Evolutionary conservation across 2,888 invertebrate genomes (phyloP).

Genomic region (Anthrax anthrax): DNA sequence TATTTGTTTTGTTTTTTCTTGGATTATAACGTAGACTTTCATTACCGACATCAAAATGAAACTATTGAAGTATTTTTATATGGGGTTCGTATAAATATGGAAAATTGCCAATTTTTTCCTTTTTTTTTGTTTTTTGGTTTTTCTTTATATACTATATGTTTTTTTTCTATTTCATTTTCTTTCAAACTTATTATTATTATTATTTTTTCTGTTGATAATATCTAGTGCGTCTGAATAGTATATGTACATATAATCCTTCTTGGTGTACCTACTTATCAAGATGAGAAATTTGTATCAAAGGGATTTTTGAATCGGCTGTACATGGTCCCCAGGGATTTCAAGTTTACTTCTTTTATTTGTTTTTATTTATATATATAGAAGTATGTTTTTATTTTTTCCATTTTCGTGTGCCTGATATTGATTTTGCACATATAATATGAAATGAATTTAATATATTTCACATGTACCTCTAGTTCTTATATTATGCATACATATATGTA

Average conservation of each 20-base stretch:
- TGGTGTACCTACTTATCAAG: not conserved
- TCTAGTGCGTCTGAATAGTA: not conserved
- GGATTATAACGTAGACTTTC: not conserved
- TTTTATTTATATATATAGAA: too few relatives aligned
- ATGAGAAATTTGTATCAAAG: not conserved
- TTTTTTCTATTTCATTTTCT: not conserved
- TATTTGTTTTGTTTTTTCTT: not conserved
- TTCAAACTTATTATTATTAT: not conserved
- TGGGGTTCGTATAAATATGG: not conserved
- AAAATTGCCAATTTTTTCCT: not conserved
- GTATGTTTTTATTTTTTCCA: not conserved
- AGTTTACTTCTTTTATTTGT: not conserved
- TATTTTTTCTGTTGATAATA: not conserved
- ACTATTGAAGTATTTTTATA: not conserved
- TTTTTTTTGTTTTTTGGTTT: not conserved
- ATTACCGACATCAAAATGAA: not conserved
- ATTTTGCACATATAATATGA: not conserved
- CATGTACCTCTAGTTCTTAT: too few relatives aligned
- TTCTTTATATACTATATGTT: not conserved
- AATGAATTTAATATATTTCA: too few relatives aligned
- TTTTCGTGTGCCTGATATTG: not conserved
- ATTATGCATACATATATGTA: too few relatives aligned
- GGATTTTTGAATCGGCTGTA: not conserved
- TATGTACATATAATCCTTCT: not conserved
- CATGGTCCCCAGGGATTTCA: not conserved